A percentile compares a stretch with the other conserved stretches of the same genome.
phyloP scores from a whole-genome alignment of 2,113 vertebrate species.

The Pelusios castaneus region DNA sequence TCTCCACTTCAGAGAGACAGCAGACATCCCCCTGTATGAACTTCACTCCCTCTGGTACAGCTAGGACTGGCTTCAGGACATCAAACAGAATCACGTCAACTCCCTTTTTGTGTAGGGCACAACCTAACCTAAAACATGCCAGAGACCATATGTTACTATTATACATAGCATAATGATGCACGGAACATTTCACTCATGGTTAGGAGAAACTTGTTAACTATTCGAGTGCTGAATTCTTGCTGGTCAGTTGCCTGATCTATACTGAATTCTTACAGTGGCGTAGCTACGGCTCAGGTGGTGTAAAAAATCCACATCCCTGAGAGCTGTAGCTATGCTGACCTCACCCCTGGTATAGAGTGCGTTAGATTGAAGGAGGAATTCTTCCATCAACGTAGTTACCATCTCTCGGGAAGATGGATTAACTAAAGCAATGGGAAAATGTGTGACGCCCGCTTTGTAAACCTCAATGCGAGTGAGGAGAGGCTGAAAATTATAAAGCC shows the following conservation, averaged over 20 bases:
- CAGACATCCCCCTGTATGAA: conserved; percentile 87
- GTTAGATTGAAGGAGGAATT: background rate
- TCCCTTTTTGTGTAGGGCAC: conserved; percentile 79
- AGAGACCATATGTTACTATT: background rate
- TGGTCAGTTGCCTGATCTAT: background rate
- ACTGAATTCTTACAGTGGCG: background rate
- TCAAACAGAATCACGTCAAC: conserved; percentile 88
- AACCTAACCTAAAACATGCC: conserved; percentile 83
- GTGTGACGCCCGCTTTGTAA: conserved; percentile 92
- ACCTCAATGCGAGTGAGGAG: conserved; percentile 93
- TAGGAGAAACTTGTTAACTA: background rate
- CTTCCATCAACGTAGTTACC: too few relatives aligned
- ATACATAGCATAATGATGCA: background rate
- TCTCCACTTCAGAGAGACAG: conserved; percentile 78
- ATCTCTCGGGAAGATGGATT: background rate
- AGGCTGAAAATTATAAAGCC: conserved; percentile 91
- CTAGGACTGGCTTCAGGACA: conserved; percentile 70
- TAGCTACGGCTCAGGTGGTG: accelerated
- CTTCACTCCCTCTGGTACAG: conserved; percentile 78
- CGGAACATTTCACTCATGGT: background rate
- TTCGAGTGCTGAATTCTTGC: background rate
- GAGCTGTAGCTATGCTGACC: background rate
- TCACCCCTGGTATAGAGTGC: background rate
- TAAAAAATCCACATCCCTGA: background rate
- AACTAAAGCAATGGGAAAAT: background rate